Base-by-base conservation (phyloP, 2,888 invertebrate species). In the Melieria omissa region DNA sequence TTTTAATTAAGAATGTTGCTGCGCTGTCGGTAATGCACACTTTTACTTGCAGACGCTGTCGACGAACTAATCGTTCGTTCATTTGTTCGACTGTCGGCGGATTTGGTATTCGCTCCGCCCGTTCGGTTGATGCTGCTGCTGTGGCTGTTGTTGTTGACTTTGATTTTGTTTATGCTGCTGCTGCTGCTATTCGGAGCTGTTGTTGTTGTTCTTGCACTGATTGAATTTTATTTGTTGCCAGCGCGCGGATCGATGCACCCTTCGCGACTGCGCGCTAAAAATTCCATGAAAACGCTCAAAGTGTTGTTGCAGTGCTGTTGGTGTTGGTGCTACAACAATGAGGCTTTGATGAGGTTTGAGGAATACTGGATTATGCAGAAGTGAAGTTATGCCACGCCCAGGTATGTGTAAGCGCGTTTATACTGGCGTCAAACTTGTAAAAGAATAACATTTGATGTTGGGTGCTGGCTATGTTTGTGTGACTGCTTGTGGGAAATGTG, bases 1-100 rank as follows among this genome's bases (percentile, higher is more conserved):
- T 67, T 74, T 74, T 71, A 72, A 74, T 74, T 74, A 74, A 73
- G 74, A 61, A 72, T 72, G 70, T 64, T 46, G 64, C 45, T 54
- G 63, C 49, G 52, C n/a, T 29, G 54, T 29, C 29, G 2, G 29
- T 29, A 3, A 29, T 29, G 29, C 29, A 29, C 29, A 29, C 29
- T 29, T 29, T 29, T 29, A 29, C 29, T 29, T 29, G 2, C 55
- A 60, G 45, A 62, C 57, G 62, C 54, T 16, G 12, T 29, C 9
- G 16, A 5, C 49, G 9, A 1, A 49, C 49, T 12, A 12, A 49
- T 12, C 49, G 49, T 49, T 29, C 49, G 49, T 49, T 10, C 16
- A 16, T 14, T 14, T 14, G 16, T 29, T 55, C 14, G 29, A 29
- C 29, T 55, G 14, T 55, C 29, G 29, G 29, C 29, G 29, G 29